A percentile compares a stretch with the other conserved stretches of the same genome.
Evolutionary conservation across 2,888 invertebrate genomes (phyloP).

Genomic region (Drosophila rubida): DNA sequence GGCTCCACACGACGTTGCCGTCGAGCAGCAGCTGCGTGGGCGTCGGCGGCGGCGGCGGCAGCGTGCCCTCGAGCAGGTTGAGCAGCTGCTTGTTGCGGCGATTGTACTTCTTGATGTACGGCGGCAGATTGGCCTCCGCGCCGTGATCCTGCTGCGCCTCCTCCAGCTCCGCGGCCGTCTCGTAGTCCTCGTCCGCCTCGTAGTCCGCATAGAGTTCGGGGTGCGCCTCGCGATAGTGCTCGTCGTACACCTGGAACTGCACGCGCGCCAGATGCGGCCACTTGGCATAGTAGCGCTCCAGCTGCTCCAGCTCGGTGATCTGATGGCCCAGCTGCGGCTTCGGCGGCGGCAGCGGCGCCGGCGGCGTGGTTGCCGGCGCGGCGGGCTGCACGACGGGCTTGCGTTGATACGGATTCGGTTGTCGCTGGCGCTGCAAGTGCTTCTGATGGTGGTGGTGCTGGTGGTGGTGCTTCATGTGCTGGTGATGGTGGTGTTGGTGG

Average conservation of each 20-base stretch:
- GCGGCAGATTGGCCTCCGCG: conserved; percentile 82
- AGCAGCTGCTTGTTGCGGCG: conserved; percentile 84
- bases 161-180: conserved; percentile 66
- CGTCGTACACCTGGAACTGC: conserved; percentile 81
- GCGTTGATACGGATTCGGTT: conserved; percentile 59
- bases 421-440: conserved; percentile 24
- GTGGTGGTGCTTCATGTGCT: conserved; percentile 30
- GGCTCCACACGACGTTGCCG: conserved; percentile 40
- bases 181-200: conserved; percentile 75
- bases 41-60: conserved; percentile 71
- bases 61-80: conserved; percentile 83
- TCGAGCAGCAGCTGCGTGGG: conserved; percentile 36
- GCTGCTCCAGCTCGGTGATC: conserved; percentile 80
- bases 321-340: conserved; percentile 77
- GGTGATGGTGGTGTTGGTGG: conserved; percentile 39
- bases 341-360: conserved; percentile 60
- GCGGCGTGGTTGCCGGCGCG: conserved; percentile 31
- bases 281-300: conserved; percentile 83
- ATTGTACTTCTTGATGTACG: conserved; percentile 84
- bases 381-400: conserved; percentile 9
- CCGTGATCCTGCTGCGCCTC: conserved; percentile 68
- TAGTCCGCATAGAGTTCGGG: conserved; percentile 72
- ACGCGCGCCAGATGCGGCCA: conserved; percentile 84
- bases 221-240: conserved; percentile 74
- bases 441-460: conserved; percentile 40